Evolutionary conservation across 2,888 invertebrate genomes (phyloP), one percentile per base, ranked within the genome.

Genomic region (Dryobota labecula): DNA sequence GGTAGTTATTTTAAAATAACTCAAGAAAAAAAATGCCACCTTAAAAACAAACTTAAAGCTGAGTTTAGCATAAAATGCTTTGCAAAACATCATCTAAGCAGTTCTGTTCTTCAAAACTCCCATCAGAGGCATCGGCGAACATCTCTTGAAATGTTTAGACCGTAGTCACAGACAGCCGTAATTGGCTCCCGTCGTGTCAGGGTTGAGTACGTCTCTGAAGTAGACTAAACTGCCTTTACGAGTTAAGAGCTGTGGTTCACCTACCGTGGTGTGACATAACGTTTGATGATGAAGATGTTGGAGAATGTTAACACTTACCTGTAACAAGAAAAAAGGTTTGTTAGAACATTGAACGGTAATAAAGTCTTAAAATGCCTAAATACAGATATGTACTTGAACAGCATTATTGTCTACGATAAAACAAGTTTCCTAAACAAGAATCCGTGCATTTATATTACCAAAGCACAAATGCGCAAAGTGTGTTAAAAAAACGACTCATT

Each of bases 281-380:
- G 38, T 62, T 30, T 62, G 64, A 68, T 82, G 65, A 68, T 57
- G 54, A 57, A 43, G 41, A 27, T 49, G 20, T 41, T 64, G 49
- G 5, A 49, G 18, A 47, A 13, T 70, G 13, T 64, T 54, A 36
- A 58, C 33, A 85, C 85, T 85, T 85, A 85, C 86, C 86, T 84
- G 83, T 56, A 85, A 85, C 78, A 84, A 85, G 11, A 66, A 8
- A 74, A 73, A 62, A 9, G 9, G 0, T 47, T 45, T 20, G 24
- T 75, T 61, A 79, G 45, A 49, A 57, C n/a, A 38, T 61, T 20
- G 13, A 43, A 36, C 54, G n/a, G 0, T n/a, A 15, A 15, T 13
- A 7, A 24, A 30, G 2, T 49, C 20, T 24, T n/a, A 24, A 71
- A 41, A 33, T 33, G n/a, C n/a, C n/a, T n/a, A 13, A 36, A 30